A percentile compares a stretch with the other conserved stretches of the same genome.
Conservation (phyloP, 2,113 vertebrate genomes). For the Trichechus manatus region DNA sequence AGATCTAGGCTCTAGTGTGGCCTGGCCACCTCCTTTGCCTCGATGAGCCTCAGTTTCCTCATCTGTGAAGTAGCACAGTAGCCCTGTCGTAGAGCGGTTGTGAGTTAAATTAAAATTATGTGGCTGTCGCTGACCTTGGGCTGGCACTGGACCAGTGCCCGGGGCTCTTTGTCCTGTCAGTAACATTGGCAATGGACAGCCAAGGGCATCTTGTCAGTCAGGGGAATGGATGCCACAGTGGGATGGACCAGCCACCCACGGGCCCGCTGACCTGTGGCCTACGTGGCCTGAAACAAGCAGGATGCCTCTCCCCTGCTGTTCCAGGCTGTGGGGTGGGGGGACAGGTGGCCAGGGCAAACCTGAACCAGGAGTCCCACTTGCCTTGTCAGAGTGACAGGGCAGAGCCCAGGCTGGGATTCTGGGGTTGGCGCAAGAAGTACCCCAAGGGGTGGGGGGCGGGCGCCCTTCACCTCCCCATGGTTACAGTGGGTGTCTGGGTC, state of each 20-base stretch:
- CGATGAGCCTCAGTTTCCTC: not conserved
- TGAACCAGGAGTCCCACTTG: not conserved
- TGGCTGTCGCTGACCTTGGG: rapidly evolving
- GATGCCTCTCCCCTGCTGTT: not conserved
- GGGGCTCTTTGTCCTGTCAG: rapidly evolving
- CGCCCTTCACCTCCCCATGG: not conserved
- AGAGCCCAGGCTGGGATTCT: not conserved
- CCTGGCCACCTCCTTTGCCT: not conserved
- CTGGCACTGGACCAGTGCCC: not conserved
- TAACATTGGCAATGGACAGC: too few species aligned
- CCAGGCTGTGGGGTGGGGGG: too few species aligned
- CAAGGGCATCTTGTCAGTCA: rapidly evolving
- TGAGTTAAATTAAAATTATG: rapidly evolving
- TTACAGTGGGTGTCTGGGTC: not conserved
- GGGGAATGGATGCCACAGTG: rapidly evolving
- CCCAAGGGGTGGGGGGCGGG: rapidly evolving
- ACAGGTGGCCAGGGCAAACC: too few species aligned
- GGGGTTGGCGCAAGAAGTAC: not conserved
- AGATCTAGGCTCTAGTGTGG: not conserved
- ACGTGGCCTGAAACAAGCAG: too few species aligned
- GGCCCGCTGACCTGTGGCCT: not conserved
- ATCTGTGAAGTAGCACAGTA: not conserved
- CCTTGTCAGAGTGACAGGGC: not conserved
- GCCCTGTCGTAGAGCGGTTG: not conserved
- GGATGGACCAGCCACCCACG: not conserved